Evolutionary conservation across 2,888 invertebrate genomes (phyloP), one percentile per base, ranked within the genome.

Genomic region (Margaritifera margaritifera): DNA sequence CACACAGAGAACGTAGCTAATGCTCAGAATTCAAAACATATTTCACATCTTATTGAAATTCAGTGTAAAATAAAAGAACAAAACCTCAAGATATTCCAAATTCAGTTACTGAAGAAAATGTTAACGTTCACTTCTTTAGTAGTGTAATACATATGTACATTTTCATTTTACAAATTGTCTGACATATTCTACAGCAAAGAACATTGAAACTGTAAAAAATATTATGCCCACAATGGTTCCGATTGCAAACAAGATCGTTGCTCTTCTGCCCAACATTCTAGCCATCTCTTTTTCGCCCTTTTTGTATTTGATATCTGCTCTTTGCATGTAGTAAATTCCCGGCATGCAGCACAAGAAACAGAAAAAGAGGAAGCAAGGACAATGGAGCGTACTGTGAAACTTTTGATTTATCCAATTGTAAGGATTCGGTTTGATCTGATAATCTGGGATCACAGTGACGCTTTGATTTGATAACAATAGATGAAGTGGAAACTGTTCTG

Each of bases 301-400:
- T 64, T 79, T 78, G 54, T 78, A 84, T 52, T 78, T 76, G 18
- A 68, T 67, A 65, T 84, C 82, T 4, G 80, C 79, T 25, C 68
- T 67, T 54, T 78, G 75, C 84, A 84, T 83, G 59, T 71, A 75
- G 59, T 80, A 75, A 27, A 83, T 77, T 8, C 77, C 82, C 8
- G 82, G 82, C n/a, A 80, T 52, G 65, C 82, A 84, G 63, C 82
- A 84, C 61, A 83, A 58, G 63, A 83, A 79, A 70, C 74, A 84
- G 76, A 82, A 81, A 69, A 82, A 83, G 42, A 83, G 71, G 62
- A 77, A 84, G 56, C 83, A 84, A 0, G 81, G 82, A 63, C 82
- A 84, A 24, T 80, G 79, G 5, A 81, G 66, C 1, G 77, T 76
- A 64, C 79, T 75, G 65, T 81, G 81, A 53, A 78, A 75, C 62